Conservation (phyloP, 1,140 invertebrate genomes). For the Propsilocerus akamusi region DNA sequence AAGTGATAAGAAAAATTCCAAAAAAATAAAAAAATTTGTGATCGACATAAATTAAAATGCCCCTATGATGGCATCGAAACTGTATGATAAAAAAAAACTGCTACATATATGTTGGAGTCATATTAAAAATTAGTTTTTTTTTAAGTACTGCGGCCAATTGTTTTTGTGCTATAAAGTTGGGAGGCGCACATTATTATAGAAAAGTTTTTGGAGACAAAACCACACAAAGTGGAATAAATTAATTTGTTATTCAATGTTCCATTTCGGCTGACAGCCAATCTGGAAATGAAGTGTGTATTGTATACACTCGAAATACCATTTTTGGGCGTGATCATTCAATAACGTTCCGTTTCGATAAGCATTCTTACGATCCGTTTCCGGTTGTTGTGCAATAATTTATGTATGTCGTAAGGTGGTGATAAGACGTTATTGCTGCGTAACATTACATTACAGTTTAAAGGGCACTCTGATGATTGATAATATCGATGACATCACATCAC, state of each 20-base stretch:
- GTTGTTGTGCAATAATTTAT: too few relatives aligned
- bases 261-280: not conserved
- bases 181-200: not conserved
- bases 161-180: not conserved
- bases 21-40: not conserved
- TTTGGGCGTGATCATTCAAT: not conserved
- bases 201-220: not conserved
- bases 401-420: too few relatives aligned
- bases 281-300: not conserved
- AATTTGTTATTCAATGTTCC: not conserved
- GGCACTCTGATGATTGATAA: not conserved
- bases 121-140: too few relatives aligned
- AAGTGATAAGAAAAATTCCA: not conserved
- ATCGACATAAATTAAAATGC: not conserved
- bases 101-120: too few relatives aligned
- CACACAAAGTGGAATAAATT: not conserved
- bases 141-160: not conserved
- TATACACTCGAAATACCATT: not conserved
- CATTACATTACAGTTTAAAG: not conserved
- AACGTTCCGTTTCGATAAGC: not conserved
- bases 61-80: too few relatives aligned
- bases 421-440: too few relatives aligned
- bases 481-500: not conserved
- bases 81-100: too few relatives aligned
- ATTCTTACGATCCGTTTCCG: not conserved